A percentile compares a stretch with the other conserved stretches of the same genome.
These are phyloP conservation scores for Asarcornis scutulata DNA, from an alignment of 2,113 vertebrate species.

Conservation along the genomic window DNA sequence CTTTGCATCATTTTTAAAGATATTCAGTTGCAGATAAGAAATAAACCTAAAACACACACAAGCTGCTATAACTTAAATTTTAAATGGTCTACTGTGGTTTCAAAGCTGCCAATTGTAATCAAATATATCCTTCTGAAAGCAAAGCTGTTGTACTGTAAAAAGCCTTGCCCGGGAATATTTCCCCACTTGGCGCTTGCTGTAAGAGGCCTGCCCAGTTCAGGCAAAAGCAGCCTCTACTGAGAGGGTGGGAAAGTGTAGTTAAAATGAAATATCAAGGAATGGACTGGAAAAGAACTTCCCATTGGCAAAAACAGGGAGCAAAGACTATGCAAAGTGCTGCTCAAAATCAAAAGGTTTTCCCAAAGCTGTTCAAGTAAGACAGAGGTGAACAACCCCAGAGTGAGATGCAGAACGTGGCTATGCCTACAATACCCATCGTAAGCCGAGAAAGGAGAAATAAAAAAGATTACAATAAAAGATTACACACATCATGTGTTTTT, in stretches of 20 bases:
- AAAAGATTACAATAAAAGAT: conserved; percentile 38
- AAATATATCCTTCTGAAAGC: neutral
- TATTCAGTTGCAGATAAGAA: neutral
- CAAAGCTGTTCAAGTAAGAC: neutral
- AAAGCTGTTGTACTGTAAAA: neutral
- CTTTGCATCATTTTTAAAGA: neutral
- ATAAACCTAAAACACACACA: no score
- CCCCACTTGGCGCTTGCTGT: neutral
- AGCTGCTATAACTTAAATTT: neutral
- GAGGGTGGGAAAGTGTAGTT: neutral
- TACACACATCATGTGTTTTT: conserved; percentile 15
- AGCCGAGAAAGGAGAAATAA: neutral
- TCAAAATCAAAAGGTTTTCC: neutral
- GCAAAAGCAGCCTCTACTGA: neutral
- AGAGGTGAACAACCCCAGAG: neutral
- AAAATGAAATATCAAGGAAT: neutral
- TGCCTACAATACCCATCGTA: neutral
- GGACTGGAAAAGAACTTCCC: neutral
- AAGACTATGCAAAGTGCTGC: neutral
- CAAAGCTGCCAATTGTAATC: neutral
- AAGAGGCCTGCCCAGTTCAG: neutral
- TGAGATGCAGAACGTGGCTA: neutral
- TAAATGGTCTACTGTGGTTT: neutral
- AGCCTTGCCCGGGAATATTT: neutral
- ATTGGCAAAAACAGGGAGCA: neutral